Percentiles rank a stretch among this genome's conserved stretches.
Conservation (phyloP, 2,113 vertebrate genomes). For the Hippocampus zosterae region DNA sequence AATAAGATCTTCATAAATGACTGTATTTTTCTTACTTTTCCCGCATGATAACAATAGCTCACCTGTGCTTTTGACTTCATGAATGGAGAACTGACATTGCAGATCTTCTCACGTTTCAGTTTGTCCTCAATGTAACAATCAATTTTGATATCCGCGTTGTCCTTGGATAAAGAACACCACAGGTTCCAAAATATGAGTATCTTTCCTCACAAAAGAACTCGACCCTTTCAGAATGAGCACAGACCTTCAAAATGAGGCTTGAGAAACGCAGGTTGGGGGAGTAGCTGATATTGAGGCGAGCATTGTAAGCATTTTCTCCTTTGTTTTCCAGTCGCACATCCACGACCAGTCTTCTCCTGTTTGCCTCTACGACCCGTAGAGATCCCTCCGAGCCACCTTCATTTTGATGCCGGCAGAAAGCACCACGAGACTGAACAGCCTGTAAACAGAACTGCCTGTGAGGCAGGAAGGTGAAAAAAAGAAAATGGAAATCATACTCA, state of each 20-base stretch:
- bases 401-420: constrained; percentile 49
- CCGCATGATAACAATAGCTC: constrained; percentile 5
- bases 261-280: constrained; percentile 87
- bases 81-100: constrained; percentile 90
- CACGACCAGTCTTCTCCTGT: constrained; percentile 80
- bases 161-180: constrained; percentile 67
- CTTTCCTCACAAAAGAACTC: background rate
- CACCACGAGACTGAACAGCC: constrained; percentile 57
- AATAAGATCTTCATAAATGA: too few relatives aligned
- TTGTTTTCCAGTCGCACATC: constrained; percentile 85
- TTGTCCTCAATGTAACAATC: constrained; percentile 77
- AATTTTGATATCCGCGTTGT: constrained; percentile 81
- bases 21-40: too few relatives aligned
- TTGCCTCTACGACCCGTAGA: constrained; percentile 77
- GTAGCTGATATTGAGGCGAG: constrained; percentile 83
- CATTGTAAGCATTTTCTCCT: constrained; percentile 88
- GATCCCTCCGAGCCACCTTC: constrained; percentile 40
- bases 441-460: constrained; percentile 83
- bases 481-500: background rate
- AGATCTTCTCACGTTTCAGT: constrained; percentile 73
- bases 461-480: background rate
- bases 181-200: background rate
- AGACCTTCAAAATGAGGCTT: constrained; percentile 84
- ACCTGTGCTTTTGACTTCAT: constrained; percentile 91
- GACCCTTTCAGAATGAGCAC: background rate